A percentile compares a stretch with the other conserved stretches of the same genome.
These are phyloP conservation scores for Gymnopithys bicolor DNA, from an alignment of 2,797 vertebrate species.

Conservation along the genomic window DNA sequence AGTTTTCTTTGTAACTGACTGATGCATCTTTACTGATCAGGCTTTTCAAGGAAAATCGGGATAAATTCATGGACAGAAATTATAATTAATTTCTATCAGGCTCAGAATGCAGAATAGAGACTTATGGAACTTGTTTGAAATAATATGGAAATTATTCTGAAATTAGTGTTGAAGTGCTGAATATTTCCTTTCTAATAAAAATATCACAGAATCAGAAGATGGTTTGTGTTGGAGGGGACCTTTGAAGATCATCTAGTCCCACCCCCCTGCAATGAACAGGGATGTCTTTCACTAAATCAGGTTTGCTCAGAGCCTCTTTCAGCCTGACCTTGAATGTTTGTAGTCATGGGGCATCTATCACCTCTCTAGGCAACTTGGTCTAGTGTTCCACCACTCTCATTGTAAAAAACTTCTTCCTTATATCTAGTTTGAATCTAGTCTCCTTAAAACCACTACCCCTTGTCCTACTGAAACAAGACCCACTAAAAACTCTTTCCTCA, in stretches of 20 bases:
- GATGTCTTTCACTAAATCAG: background rate
- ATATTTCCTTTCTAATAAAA: background rate
- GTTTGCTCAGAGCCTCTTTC: background rate
- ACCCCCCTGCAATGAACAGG: background rate
- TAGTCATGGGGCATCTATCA: background rate
- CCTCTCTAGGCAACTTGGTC: background rate
- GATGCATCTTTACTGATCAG: background rate
- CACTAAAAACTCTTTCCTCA: background rate
- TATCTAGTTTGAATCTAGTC: background rate
- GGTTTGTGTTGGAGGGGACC: background rate
- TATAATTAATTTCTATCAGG: background rate
- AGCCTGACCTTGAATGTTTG: background rate
- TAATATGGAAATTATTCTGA: background rate
- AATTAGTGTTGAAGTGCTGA: background rate
- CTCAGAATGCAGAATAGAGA: background rate
- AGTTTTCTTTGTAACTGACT: background rate
- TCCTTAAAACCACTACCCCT: background rate
- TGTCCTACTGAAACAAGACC: background rate
- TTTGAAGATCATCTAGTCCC: background rate
- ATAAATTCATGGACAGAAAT: background rate
- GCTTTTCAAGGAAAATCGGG: background rate
- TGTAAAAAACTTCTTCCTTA: background rate
- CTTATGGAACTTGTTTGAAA: background rate
- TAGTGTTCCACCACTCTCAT: background rate
- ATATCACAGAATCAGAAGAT: background rate